These are phyloP conservation scores for Eidolon helvum DNA, from an alignment of 2,113 vertebrate genomes.

Conservation along the genomic window DNA sequence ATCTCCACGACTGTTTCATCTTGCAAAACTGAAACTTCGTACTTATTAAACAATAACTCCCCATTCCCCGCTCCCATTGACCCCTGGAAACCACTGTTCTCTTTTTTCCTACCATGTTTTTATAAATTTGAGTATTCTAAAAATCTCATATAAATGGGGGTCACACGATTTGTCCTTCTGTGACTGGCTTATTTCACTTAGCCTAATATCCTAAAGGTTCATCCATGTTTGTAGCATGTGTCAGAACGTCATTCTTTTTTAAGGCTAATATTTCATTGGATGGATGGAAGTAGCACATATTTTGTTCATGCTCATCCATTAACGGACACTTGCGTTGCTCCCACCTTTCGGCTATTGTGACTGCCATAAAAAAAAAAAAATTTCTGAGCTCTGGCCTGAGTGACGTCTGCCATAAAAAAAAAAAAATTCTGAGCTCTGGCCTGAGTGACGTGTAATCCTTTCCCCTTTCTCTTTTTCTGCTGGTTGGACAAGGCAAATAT, in stretches of 20 bases:
- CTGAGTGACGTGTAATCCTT: background rate
- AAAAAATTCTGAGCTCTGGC: background rate
- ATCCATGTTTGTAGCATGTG: background rate
- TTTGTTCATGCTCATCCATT: background rate
- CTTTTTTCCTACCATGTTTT: background rate
- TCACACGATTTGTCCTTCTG: background rate
- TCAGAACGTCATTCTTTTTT: background rate
- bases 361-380: background rate
- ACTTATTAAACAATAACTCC: background rate
- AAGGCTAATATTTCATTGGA: background rate
- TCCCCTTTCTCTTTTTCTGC: background rate
- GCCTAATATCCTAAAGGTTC: background rate
- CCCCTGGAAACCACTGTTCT: background rate
- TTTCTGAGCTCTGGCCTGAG: background rate
- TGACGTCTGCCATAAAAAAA: background rate
- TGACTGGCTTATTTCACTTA: background rate
- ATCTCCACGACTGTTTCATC: background rate
- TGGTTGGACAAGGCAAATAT: background rate
- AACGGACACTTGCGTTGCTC: background rate
- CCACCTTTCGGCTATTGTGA: background rate
- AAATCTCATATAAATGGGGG: background rate
- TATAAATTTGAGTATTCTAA: background rate
- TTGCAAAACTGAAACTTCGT: background rate
- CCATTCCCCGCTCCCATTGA: accelerated
- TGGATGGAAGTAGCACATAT: background rate